Percentiles rank a stretch among this genome's conserved stretches.
These are phyloP conservation scores for Caenorhabditis sp. DNA, from an alignment of 2,888 invertebrate species.

Conservation along the genomic window DNA sequence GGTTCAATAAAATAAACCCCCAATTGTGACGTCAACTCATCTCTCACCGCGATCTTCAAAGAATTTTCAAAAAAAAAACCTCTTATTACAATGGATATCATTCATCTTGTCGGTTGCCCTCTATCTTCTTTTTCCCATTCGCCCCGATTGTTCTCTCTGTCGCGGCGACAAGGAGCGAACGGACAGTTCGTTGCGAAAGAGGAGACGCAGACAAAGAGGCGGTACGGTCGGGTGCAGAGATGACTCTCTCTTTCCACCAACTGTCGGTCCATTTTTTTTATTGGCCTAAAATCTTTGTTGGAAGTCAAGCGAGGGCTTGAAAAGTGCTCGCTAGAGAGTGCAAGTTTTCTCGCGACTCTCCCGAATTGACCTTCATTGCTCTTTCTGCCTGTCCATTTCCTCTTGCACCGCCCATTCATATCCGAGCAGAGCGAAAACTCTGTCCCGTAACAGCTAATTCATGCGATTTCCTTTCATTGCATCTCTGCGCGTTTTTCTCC, in stretches of 20 bases:
- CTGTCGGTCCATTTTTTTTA: conserved; percentile 23
- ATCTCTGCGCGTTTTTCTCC: neutral
- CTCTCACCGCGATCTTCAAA: neutral
- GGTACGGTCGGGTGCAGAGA: conserved; percentile 53
- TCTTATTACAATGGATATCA: neutral
- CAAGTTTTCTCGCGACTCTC: neutral
- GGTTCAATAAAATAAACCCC: neutral
- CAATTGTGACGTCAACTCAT: neutral
- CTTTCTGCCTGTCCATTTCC: conserved; percentile 1
- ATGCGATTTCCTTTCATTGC: conserved; percentile 4
- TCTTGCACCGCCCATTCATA: conserved; percentile 25
- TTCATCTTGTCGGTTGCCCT: neutral
- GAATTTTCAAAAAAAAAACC: neutral
- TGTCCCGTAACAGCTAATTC: conserved; percentile 27
- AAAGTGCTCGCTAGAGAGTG: conserved; percentile 31
- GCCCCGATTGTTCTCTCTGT: conserved; percentile 45
- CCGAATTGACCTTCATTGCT: neutral
- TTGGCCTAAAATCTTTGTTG: conserved; percentile 56
- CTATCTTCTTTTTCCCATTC: conserved; percentile 10
- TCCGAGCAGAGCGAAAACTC: neutral
- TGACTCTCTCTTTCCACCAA: conserved; percentile 23
- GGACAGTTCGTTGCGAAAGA: conserved; percentile 9
- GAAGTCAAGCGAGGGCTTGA: conserved; percentile 18
- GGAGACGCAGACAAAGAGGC: conserved; percentile 62
- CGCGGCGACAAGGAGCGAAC: conserved; percentile 22